phyloP scores from a whole-genome alignment of 1,140 invertebrate genomes.

The Drosophila virilis region DNA sequence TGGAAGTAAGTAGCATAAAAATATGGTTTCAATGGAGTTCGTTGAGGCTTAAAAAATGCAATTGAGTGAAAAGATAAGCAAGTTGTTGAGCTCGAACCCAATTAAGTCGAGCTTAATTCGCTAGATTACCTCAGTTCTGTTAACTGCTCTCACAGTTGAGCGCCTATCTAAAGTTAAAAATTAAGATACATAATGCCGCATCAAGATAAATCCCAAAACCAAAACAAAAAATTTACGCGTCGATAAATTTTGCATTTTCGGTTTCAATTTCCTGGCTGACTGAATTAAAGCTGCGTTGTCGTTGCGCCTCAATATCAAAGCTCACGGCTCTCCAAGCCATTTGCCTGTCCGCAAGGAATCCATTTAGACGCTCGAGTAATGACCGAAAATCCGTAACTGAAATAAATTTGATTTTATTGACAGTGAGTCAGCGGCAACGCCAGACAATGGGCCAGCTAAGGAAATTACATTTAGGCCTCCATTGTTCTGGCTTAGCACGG shows the following conservation, averaged over 20 bases:
- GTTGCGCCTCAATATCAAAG: constrained; percentile 44
- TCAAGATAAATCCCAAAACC: neutral
- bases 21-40: constrained; percentile 6
- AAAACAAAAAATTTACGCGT: constrained; percentile 17
- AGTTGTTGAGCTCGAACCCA: neutral
- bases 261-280: constrained; percentile 74
- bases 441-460: constrained; percentile 56
- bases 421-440: constrained; percentile 58
- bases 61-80: constrained; percentile 10
- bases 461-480: constrained; percentile 67
- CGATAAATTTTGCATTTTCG: constrained; percentile 40
- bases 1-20: constrained; percentile 5
- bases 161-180: constrained; percentile 4
- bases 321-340: constrained; percentile 21
- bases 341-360: constrained; percentile 49
- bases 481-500: constrained; percentile 41
- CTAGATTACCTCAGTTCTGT: neutral
- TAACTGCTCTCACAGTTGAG: neutral
- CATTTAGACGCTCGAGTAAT: constrained; percentile 57
- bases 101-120: neutral
- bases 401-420: constrained; percentile 82
- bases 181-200: constrained; percentile 12
- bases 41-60: constrained; percentile 4
- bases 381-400: constrained; percentile 71
- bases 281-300: constrained; percentile 42